phyloP scores from a whole-genome alignment of 2,888 invertebrate species.

The Leptopterna dolabrata region DNA sequence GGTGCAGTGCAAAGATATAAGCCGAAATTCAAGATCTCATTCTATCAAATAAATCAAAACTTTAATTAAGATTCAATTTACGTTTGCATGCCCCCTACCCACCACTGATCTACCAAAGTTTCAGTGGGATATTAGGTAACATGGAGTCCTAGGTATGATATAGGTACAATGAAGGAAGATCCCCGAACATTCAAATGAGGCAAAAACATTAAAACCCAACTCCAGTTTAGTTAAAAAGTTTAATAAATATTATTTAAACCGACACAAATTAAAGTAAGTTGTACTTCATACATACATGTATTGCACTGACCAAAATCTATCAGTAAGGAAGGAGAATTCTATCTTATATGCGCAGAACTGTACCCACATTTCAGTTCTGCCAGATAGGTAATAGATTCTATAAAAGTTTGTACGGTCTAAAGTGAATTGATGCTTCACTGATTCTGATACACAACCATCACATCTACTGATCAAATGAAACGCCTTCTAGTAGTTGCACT shows the following conservation, averaged over 20 bases:
- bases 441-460: neutral
- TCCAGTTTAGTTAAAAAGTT: neutral
- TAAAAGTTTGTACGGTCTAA: neutral
- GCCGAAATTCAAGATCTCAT: no score
- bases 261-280: neutral
- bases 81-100: no score
- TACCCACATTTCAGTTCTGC: conserved; percentile 42
- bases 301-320: conserved; percentile 11
- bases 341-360: neutral
- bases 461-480: neutral
- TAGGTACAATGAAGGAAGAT: no score
- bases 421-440: neutral
- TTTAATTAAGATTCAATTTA: no score
- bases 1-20: no score
- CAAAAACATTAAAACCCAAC: neutral
- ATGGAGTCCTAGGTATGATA: no score
- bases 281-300: conserved; percentile 34
- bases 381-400: neutral
- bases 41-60: no score
- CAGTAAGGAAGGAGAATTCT: neutral
- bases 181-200: no score
- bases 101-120: no score
- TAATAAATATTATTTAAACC: neutral
- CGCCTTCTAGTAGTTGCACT: neutral
- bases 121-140: no score